Evolutionary conservation across 2,797 vertebrate species (phyloP).

Genomic region (Gymnoscopelus microlampas): DNA sequence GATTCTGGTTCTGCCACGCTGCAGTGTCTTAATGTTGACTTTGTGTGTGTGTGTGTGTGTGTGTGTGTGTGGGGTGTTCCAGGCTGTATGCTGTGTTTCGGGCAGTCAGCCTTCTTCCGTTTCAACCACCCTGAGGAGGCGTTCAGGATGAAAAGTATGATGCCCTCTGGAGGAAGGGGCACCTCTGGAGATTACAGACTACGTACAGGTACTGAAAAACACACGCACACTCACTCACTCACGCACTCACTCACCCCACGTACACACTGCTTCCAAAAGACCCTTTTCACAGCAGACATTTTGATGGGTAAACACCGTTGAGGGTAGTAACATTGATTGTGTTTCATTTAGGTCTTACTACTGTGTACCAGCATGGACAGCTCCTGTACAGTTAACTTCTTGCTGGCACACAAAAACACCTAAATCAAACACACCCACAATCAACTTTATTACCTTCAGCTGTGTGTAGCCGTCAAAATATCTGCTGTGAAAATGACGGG

Average conservation of each 20-base stretch:
- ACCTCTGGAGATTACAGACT: constrained; percentile 66
- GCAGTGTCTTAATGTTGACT: background rate
- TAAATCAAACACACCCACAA: no score
- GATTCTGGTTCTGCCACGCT: background rate
- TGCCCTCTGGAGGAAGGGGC: constrained; percentile 78
- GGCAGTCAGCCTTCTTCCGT: constrained; percentile 92
- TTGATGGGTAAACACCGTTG: no score
- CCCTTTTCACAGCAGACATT: no score
- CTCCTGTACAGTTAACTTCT: no score
- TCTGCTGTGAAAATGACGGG: background rate
- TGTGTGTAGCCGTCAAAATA: no score
- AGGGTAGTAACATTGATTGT: no score
- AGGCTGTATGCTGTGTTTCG: constrained; percentile 98
- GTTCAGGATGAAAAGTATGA: constrained; percentile 96
- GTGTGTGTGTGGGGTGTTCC: constrained; percentile 30
- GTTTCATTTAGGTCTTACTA: no score
- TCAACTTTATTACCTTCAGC: no score
- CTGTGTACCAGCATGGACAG: no score
- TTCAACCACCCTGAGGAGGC: constrained; percentile 98
- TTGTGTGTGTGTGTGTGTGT: background rate
- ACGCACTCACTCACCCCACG: background rate
- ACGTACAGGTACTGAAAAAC: constrained; percentile 80
- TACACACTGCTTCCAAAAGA: background rate
- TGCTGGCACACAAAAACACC: no score
- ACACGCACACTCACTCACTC: background rate